Evolutionary conservation across 1,140 invertebrate genomes (phyloP), one percentile per base, ranked within the genome.

Genomic region (Rhopalosiphum padi): DNA sequence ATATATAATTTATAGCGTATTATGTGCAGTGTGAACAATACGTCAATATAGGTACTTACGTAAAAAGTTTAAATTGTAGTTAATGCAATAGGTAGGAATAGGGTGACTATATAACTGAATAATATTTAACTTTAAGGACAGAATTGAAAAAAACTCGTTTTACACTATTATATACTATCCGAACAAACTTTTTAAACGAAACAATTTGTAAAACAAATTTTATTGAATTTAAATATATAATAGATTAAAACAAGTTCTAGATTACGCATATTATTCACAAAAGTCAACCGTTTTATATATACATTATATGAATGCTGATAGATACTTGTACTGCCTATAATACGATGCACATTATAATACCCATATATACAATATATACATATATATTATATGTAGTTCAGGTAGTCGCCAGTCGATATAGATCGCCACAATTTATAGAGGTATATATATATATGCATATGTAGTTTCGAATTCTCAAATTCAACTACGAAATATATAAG

Each of bases 201-300:
- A 89, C 87, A 88, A 89, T 89, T 89, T 89, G 18, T 53, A 35
- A 89, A 89, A 53, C 87, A 53, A 89, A 87, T 87, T 46, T 30
- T 4, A 46, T 87, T 87, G 85, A 46, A 53, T 53, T 89, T 89
- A 89, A 89, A 89, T 89, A 53, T 46, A 37, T 53, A 89, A 89
- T 37, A 53, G 87, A 22, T 89, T 37, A 53, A 37, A 89, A 89
- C 46, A 89, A 48, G 48, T 89, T 89, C 85, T 53, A 51, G 48
- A 87, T 87, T 48, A 87, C n/a, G 46, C 18, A 51, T 87, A 46
- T 85, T 85, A 85, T 43, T 85, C 37, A 41, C 23, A 43, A 85
- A 30, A 85, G 8, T 85, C 43, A 7, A 83, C 35, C 35, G 35
- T 37, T 37, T 77, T 83, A 37, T 30, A 25, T 37, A 23, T 85